phyloP scores from a whole-genome alignment of 2,113 vertebrate genomes.

The Athene noctua region DNA sequence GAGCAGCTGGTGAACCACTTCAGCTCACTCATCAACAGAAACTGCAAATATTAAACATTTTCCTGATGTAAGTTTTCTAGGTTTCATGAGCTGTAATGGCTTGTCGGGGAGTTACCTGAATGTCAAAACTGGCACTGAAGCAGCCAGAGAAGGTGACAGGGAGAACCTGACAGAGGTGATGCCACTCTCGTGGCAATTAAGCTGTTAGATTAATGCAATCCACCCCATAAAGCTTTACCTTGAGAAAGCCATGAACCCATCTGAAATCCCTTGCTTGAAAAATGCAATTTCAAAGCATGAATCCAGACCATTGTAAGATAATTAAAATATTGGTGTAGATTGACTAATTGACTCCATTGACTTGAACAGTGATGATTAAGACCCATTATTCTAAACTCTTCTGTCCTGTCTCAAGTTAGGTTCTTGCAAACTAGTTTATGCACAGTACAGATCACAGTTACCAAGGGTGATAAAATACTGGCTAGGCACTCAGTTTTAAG shows the following conservation, averaged over 20 bases:
- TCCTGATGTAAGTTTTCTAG: neutral
- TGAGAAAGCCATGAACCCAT: neutral
- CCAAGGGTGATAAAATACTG: neutral
- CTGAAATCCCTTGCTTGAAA: neutral
- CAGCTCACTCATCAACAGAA: neutral
- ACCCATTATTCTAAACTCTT: neutral
- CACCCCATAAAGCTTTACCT: neutral
- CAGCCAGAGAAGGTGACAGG: neutral
- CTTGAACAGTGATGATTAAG: neutral
- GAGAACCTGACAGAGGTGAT: neutral
- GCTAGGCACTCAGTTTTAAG: fast-evolving
- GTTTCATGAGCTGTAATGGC: neutral
- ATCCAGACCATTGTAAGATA: neutral
- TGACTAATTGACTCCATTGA: neutral
- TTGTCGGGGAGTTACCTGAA: fast-evolving
- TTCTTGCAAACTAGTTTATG: neutral
- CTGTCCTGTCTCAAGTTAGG: neutral
- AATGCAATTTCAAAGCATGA: neutral
- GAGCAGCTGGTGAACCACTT: neutral
- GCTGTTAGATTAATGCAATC: neutral
- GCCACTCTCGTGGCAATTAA: neutral
- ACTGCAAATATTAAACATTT: neutral
- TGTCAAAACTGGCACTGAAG: neutral
- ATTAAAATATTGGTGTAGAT: neutral
- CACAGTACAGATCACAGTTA: neutral